phyloP scores from a whole-genome alignment of 2,888 invertebrate genomes.

The Epistrophe eligans region DNA sequence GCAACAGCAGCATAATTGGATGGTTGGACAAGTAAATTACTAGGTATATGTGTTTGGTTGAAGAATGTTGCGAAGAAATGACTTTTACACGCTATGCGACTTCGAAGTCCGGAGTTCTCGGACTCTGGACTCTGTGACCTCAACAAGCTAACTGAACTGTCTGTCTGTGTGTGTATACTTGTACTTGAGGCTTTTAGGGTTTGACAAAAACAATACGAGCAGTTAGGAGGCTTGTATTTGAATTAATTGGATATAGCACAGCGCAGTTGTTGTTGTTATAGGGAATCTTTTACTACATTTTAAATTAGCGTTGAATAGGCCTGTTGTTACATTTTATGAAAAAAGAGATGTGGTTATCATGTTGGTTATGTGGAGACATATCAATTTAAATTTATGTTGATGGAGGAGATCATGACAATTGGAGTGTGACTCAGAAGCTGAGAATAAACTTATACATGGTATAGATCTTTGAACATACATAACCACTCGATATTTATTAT shows the following conservation, averaged over 20 bases:
- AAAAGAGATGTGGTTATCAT: slow-evolving; percentile 6
- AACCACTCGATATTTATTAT: background rate
- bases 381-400: slow-evolving; percentile 69
- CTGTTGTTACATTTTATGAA: background rate
- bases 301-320: slow-evolving; percentile 36
- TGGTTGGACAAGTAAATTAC: slow-evolving; percentile 21
- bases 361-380: slow-evolving; percentile 41
- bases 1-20: slow-evolving; percentile 17
- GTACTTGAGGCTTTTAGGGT: slow-evolving; percentile 23
- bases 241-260: slow-evolving; percentile 42
- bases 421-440: slow-evolving; percentile 53
- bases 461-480: background rate
- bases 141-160: no score
- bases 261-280: background rate
- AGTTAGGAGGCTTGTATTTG: slow-evolving; percentile 25
- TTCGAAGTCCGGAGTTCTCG: slow-evolving; percentile 14
- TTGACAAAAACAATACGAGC: slow-evolving; percentile 46
- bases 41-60: slow-evolving; percentile 10
- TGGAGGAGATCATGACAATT: slow-evolving; percentile 57
- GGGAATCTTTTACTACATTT: slow-evolving; percentile 19
- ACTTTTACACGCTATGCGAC: background rate
- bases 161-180: background rate
- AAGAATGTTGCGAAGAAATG: slow-evolving; percentile 37
- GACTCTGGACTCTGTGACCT: slow-evolving; percentile 54
- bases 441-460: background rate